Percentiles rank a stretch among this genome's conserved stretches.
These are phyloP conservation scores for Rhea americana DNA, from an alignment of 2,113 vertebrate genomes.

Conservation along the genomic window DNA sequence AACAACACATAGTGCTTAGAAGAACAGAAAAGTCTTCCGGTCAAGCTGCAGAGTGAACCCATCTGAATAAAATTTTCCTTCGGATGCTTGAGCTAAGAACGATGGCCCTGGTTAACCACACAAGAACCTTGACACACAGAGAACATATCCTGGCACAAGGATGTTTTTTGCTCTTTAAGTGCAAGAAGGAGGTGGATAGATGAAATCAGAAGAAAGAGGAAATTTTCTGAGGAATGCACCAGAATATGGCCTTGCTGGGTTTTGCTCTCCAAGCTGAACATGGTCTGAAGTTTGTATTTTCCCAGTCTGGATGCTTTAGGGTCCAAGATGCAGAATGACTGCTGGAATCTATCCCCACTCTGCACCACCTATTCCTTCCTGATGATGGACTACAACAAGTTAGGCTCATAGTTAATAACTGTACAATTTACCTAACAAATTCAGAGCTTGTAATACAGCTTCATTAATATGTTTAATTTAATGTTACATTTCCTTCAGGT, in stretches of 20 bases:
- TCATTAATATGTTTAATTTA: slow-evolving; percentile 76
- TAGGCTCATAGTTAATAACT: slow-evolving; percentile 64
- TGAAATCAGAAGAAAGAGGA: background rate
- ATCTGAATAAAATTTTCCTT: background rate
- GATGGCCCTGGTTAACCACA: accelerated
- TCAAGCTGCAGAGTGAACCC: background rate
- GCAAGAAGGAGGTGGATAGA: background rate
- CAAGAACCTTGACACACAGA: background rate
- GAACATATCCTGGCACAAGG: background rate
- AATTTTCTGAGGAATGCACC: background rate
- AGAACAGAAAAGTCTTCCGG: background rate
- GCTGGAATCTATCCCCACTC: background rate
- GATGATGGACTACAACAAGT: slow-evolving; percentile 5
- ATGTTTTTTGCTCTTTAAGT: background rate
- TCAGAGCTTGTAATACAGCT: slow-evolving; percentile 64
- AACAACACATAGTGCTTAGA: background rate
- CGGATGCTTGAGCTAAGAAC: background rate
- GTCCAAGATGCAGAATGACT: background rate
- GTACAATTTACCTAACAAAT: slow-evolving; percentile 73
- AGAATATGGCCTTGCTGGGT: background rate
- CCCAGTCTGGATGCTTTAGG: background rate
- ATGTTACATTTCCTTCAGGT: slow-evolving; percentile 70
- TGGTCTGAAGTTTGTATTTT: slow-evolving; percentile 8
- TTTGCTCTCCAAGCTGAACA: background rate
- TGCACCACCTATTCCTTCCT: background rate